Evolutionary conservation across 2,888 invertebrate species (phyloP).

Genomic region (Xanthostigma xanthostigma): DNA sequence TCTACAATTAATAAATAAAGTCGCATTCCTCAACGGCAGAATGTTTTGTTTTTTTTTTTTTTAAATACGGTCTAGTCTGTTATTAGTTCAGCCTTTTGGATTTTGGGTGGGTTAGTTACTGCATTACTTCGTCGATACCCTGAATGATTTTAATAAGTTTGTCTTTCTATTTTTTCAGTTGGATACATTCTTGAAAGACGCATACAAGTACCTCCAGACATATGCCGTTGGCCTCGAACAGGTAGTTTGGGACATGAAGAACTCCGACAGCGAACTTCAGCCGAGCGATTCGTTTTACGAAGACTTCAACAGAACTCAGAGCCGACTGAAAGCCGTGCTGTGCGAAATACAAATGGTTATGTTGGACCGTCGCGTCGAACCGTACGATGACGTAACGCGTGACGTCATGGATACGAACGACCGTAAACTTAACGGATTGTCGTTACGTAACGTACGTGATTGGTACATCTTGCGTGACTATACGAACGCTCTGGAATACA

Average conservation of each 20-base stretch:
- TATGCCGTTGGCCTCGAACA: constrained; percentile 55
- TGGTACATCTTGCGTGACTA: constrained; percentile 48
- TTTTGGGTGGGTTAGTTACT: too few relatives aligned
- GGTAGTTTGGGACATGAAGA: constrained; percentile 42
- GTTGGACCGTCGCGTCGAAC: constrained; percentile 32
- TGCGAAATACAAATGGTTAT: constrained; percentile 52
- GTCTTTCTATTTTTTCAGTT: constrained; percentile 26
- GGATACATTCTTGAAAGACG: constrained; percentile 35
- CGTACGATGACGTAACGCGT: constrained; percentile 31
- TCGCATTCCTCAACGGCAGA: too few relatives aligned
- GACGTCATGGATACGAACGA: constrained; percentile 28
- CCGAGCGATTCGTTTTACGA: constrained; percentile 26
- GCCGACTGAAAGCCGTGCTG: constrained; percentile 43
- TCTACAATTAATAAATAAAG: too few relatives aligned
- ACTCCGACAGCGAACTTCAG: constrained; percentile 25
- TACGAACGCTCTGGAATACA: constrained; percentile 42
- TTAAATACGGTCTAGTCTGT: too few relatives aligned
- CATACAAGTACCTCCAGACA: constrained; percentile 53
- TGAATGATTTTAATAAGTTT: not conserved
- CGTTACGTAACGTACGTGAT: constrained; percentile 36
- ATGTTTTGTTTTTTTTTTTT: too few relatives aligned
- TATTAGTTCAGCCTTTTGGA: too few relatives aligned
- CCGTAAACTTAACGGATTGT: constrained; percentile 23
- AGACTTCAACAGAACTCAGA: constrained; percentile 42
- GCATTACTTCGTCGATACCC: not conserved